These are phyloP conservation scores for Laothoe populi DNA, from an alignment of 2,888 invertebrate genomes.

Conservation along the genomic window DNA sequence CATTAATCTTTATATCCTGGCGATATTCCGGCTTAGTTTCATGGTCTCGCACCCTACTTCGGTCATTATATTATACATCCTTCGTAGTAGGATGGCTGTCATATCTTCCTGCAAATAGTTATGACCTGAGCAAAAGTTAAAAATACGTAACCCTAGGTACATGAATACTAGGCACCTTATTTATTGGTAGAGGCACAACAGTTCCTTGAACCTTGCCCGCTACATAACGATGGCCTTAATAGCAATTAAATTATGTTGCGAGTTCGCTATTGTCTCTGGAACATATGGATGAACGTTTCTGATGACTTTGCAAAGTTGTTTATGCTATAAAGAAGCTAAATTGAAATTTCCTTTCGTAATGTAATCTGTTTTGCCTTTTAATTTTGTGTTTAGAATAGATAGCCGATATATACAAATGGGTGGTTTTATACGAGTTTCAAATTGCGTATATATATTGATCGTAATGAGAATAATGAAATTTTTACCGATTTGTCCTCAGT, in stretches of 20 bases:
- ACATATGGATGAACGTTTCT: constrained; percentile 5
- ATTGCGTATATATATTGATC: no score
- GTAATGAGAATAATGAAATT: no score
- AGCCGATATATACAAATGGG: background rate
- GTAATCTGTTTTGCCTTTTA: background rate
- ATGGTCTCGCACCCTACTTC: no score
- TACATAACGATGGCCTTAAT: constrained; percentile 32
- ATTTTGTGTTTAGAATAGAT: background rate
- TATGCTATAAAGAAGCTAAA: background rate
- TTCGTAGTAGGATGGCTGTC: no score
- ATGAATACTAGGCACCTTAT: background rate
- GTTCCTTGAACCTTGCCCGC: constrained; percentile 23
- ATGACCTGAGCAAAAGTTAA: no score
- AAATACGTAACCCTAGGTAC: no score
- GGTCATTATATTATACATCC: no score
- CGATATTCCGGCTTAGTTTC: no score
- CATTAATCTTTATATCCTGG: no score
- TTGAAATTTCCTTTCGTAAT: background rate
- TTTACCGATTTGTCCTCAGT: no score
- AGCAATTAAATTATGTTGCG: constrained; percentile 34
- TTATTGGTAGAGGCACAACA: constrained; percentile 25
- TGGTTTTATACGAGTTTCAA: no score
- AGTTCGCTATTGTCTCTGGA: constrained; percentile 14
- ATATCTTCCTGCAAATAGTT: no score
- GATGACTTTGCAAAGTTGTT: background rate